Base-by-base conservation (phyloP, 1,140 invertebrate species). In the Lysiphlebus fabarum region DNA sequence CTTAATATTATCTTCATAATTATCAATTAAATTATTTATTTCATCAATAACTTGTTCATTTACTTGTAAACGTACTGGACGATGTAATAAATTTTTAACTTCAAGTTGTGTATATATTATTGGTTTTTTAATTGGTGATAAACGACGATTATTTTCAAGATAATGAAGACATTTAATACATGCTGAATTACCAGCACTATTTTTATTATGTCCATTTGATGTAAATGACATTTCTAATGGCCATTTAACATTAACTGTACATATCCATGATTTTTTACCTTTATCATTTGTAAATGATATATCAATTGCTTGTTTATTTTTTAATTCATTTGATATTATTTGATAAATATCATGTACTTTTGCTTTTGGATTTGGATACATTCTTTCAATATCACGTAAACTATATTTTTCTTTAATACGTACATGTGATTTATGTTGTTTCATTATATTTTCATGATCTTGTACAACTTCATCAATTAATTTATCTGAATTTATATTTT, bases 151-250 rank as follows among this genome's bases (percentile, higher is more conserved):
- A 10, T 53, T 37, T 55, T 73, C 49, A 12, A 79, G 53, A 68
- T 70, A 76, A 1, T 69, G 53, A 36, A 79, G 65, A 54, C 68
- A 70, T 50, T 70, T 67, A 6, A 67, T 56, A 34, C 72, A 54
- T 53, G 64, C 69, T 43, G 34, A 14, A 14, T 38, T 41, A 11
- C 14, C 10, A 44, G 71, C 65, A 45, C 7, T 7, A 33, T 6
- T 14, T 65, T 77, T 77, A 34, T 14, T 68, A 49, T 9, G 53
- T 14, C 48, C 63, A 6, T 17, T 12, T 43, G 42, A 10, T 9
- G 44, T 59, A 59, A 78, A 77, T 14, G 47, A 54, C 33, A 53
- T 62, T 34, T 63, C 6, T 50, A 59, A 58, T 26, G 77, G 77
- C 77, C 77, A 79, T 17, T n/a, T 51, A n/a, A 76, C 26, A 7